Percentiles rank a stretch among this genome's conserved stretches.
phyloP scores from a whole-genome alignment of 2,797 vertebrate species.

The Microctenopoma lineatum region DNA sequence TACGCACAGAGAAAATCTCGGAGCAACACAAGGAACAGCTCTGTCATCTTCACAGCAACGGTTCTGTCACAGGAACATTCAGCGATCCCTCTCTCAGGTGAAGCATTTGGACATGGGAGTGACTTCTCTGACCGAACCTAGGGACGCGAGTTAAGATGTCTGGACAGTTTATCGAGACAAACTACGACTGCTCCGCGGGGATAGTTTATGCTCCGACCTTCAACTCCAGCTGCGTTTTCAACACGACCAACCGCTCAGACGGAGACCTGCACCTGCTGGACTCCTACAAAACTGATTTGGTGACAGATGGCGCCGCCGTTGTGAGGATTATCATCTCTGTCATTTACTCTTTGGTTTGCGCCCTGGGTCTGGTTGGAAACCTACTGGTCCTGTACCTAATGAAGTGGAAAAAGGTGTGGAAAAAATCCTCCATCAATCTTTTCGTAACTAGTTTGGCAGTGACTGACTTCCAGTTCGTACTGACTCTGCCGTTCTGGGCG shows the following conservation, averaged over 20 bases:
- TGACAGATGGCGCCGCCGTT: constrained; percentile 80
- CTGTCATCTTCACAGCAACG: constrained; percentile 44
- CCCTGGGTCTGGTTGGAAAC: constrained; percentile 92
- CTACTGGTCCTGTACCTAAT: constrained; percentile 93
- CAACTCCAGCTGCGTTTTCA: constrained; percentile 70
- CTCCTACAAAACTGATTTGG: constrained; percentile 43
- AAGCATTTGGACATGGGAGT: constrained; percentile 4
- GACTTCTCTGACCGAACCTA: constrained; percentile 31
- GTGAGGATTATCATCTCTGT: constrained; percentile 89
- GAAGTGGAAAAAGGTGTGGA: constrained; percentile 92
- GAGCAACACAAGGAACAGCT: constrained; percentile 19
- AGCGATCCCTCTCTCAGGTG: background rate
- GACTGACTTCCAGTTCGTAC: constrained; percentile 95
- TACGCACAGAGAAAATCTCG: constrained; percentile 29
- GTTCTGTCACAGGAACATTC: no score
- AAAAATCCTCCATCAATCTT: constrained; percentile 93
- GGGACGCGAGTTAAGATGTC: constrained; percentile 70
- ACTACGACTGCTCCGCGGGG: constrained; percentile 56
- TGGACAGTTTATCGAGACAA: constrained; percentile 51
- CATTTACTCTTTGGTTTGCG: constrained; percentile 93
- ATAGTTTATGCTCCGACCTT: constrained; percentile 45
- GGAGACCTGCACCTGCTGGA: constrained; percentile 30
- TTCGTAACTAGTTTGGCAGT: constrained; percentile 94
- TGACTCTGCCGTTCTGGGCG: constrained; percentile 96
- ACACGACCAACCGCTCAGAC: constrained; percentile 71